Evolutionary conservation across 2,888 invertebrate genomes (phyloP).

Genomic region (Folsomia manolachei): DNA sequence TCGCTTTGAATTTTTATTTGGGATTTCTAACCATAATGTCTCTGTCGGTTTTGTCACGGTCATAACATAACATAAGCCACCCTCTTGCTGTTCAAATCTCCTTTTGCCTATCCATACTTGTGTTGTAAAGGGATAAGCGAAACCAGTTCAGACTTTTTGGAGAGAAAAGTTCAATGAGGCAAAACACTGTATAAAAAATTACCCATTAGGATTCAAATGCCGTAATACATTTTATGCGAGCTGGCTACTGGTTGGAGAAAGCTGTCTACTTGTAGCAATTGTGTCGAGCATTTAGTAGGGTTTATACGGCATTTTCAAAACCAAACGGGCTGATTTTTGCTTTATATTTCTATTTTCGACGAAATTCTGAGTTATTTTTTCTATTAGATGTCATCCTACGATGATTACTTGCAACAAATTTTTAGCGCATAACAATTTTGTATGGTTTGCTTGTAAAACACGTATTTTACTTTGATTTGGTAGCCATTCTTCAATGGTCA

Average conservation of each 20-base stretch:
- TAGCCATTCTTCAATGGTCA: too few relatives aligned
- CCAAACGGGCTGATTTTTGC: too few relatives aligned
- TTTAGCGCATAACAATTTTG: too few relatives aligned
- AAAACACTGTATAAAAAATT: background rate
- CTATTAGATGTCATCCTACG: too few relatives aligned
- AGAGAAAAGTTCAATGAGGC: conserved; percentile 8
- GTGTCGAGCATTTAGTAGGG: too few relatives aligned
- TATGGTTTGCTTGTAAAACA: too few relatives aligned
- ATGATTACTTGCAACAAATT: too few relatives aligned
- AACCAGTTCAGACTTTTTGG: background rate
- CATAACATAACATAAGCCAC: background rate
- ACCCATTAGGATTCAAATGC: conserved; percentile 11
- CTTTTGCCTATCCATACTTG: background rate
- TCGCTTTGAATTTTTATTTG: conserved; percentile 17
- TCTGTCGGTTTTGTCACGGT: background rate
- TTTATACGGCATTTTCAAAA: too few relatives aligned
- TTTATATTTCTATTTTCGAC: too few relatives aligned
- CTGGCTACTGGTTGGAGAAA: background rate
- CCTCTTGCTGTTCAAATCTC: background rate
- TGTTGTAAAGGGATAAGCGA: background rate
- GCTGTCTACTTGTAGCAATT: background rate
- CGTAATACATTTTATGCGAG: background rate
- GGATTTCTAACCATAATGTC: conserved; percentile 8
- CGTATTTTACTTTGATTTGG: too few relatives aligned
- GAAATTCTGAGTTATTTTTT: too few relatives aligned